Base-by-base conservation (phyloP, 2,797 vertebrate species). In the Momotus momota region DNA sequence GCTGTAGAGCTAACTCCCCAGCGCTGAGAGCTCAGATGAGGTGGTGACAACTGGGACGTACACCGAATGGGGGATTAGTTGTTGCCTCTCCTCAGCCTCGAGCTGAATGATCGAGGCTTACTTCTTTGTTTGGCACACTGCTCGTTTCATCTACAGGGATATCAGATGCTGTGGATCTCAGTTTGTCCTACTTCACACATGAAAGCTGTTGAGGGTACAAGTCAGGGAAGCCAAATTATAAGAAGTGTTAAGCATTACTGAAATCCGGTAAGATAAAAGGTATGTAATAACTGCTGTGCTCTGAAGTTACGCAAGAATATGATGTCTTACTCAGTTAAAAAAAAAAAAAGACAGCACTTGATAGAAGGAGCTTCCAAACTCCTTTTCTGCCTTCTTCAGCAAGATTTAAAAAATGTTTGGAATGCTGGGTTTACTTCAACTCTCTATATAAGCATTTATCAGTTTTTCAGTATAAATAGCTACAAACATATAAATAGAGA, bases 1-100 rank as follows among this genome's bases (percentile, higher is more conserved):
- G n/a, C 25, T 19, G 23, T 20, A 15, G 33, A 1, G 0, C 52
- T 0, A 1, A 5, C 16, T 45, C 27, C 16, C 14, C 45, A 5
- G 40, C 6, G 12, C 25, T 1, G 8, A 45, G 29, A 33, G 25
- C 29, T 45, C 48, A 15, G 12, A 62, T 0, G 15, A n/a, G 65
- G 2, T 11, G 4, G 7, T 70, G 74, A 22, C 38, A n/a, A 8
- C 0, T 2, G 58, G 52, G 31, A 23, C 20, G 62, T 62, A 11
- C 12, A 13, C 35, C 35, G 62, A 48, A 19, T 11, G 23, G 27
- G 33, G 3, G 23, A 9, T 72, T 16, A 9, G 5, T 51, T 73
- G 22, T 67, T 88, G 14, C 6, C 2, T 2, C 55, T 48, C 51
- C 48, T 69, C n/a, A 57, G 33, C 33, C 51, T 80, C 25, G 27